These are phyloP conservation scores for Gopherus flavomarginatus DNA, from an alignment of 2,113 vertebrate species.

Conservation along the genomic window DNA sequence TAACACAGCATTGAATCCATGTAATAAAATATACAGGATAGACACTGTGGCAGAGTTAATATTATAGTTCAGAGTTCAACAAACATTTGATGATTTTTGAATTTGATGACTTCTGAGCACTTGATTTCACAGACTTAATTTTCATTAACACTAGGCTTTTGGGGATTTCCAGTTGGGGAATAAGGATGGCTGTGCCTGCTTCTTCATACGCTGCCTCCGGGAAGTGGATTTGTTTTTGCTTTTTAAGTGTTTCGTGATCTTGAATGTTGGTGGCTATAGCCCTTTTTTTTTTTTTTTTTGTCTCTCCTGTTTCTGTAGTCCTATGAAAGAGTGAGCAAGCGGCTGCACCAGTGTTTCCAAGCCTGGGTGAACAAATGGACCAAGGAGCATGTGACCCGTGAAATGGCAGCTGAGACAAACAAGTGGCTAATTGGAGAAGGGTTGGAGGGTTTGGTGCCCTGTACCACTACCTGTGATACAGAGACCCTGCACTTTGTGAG, in stretches of 20 bases:
- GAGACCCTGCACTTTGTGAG: constrained; percentile 94
- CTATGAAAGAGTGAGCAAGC: constrained; percentile 92
- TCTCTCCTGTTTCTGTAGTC: constrained; percentile 81
- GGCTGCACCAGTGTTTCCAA: constrained; percentile 94
- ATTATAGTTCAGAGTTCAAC: not conserved
- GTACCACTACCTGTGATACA: constrained; percentile 88
- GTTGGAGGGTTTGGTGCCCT: constrained; percentile 90
- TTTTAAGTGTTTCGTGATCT: fast-evolving
- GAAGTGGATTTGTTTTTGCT: not conserved
- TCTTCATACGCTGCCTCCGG: not conserved
- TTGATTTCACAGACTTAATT: not conserved
- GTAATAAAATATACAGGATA: not conserved
- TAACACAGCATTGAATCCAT: not conserved
- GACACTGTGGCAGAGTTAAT: not conserved
- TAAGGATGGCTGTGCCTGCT: fast-evolving
- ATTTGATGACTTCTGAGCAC: not conserved
- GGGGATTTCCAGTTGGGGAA: not conserved
- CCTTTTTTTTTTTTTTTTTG: not conserved
- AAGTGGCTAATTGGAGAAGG: constrained; percentile 97
- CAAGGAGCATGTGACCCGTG: constrained; percentile 91
- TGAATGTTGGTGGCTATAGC: not conserved
- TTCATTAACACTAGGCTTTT: not conserved
- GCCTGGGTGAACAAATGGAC: constrained; percentile 93
- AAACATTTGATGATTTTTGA: no score
- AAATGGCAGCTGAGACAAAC: constrained; percentile 89